phyloP scores from a whole-genome alignment of 2,113 vertebrate genomes.

The Odocoileus hemionus region DNA sequence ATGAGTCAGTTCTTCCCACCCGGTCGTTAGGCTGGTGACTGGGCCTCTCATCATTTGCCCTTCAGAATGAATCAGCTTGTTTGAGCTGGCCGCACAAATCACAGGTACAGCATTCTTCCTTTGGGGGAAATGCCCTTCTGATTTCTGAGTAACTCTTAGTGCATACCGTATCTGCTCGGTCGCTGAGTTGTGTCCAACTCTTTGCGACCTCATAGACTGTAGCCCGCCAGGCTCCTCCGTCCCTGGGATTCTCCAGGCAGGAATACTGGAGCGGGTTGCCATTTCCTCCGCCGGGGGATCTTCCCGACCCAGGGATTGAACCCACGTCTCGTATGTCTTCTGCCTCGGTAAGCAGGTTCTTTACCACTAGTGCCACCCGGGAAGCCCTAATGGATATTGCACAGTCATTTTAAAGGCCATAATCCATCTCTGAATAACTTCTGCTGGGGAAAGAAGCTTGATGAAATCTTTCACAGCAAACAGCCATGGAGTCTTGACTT shows the following conservation, averaged over 20 bases:
- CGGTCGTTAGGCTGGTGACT: fast-evolving
- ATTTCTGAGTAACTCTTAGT: not conserved
- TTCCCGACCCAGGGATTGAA: not conserved
- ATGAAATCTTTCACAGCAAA: not conserved
- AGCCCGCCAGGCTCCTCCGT: not conserved
- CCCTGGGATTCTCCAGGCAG: not conserved
- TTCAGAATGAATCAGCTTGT: not conserved
- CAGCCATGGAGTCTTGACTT: not conserved
- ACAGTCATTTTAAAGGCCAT: not conserved
- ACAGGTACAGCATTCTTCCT: not conserved
- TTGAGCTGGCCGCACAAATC: not conserved
- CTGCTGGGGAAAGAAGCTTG: not conserved
- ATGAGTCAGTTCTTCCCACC: not conserved
- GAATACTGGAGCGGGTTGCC: fast-evolving
- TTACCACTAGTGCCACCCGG: not conserved
- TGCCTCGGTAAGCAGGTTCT: fast-evolving
- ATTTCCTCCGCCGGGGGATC: not conserved
- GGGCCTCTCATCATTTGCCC: not conserved
- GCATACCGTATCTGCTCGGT: not conserved
- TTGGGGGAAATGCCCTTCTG: not conserved
- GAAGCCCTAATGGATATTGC: not conserved
- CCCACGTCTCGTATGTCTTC: fast-evolving
- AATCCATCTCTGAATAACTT: not conserved
- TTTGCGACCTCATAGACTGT: not conserved
- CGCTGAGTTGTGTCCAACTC: not conserved